Evolutionary conservation across 2,113 vertebrate species (phyloP), one percentile per base, ranked within the genome.

Genomic region (Embiotoca jacksoni): DNA sequence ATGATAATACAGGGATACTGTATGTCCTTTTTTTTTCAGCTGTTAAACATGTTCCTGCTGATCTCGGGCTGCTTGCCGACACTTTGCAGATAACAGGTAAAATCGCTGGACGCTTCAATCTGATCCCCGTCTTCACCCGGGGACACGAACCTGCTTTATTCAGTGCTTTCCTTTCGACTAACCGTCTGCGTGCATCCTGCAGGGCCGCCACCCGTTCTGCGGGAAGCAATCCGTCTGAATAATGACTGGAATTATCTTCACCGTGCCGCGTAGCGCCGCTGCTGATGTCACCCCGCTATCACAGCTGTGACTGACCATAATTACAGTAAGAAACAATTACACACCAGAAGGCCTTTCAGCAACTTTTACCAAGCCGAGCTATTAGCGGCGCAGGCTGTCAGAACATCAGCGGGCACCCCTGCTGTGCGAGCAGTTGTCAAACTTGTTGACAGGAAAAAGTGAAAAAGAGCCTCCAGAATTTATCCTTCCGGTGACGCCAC

Each of bases 201-300:
- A 5, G 65, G 66, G 60, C 50, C 32, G 30, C 44, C 30, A n/a
- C 37, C 11, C 31, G 37, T 72, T 62, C 16, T 64, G 15, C 16
- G 8, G 32, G 61, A 41, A 66, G 57, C 33, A 0, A 59, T 78
- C 65, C 52, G 54, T 56, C 73, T 41, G 59, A 73, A 73, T 87
- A 78, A 86, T 78, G 52, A 64, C 58, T 55, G 75, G 73, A 67
- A 82, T 86, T 61, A 46, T 14, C 65, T 52, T 56, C 57, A 68
- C 16, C 14, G 36, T 33, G 54, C 70, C 36, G 60, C 52, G 10
- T 30, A 32, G 44, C 54, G 70, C n/a, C 49, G 36, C 49, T 36
- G 57, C 61, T 30, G 44, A 39, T 72, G 65, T 52, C 30, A 15
- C 70, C 46, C 36, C 31, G 82, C 58, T 57, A n/a, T 56, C 35